A percentile compares a stretch with the other conserved stretches of the same genome.
Evolutionary conservation across 2,888 invertebrate genomes (phyloP).

Genomic region (Polietes domitor): DNA sequence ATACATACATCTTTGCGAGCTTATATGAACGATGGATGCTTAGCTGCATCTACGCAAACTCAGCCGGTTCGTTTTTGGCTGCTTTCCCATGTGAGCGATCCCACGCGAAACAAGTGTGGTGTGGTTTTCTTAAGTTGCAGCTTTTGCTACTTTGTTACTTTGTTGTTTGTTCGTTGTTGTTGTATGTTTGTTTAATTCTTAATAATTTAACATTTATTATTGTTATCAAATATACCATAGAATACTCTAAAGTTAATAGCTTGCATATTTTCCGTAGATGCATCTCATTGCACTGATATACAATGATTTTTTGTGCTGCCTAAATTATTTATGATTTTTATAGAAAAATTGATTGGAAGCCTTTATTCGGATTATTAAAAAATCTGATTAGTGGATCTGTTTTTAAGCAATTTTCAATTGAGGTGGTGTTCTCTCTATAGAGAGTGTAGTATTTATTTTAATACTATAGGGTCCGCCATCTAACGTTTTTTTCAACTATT

Average conservation of each 20-base stretch:
- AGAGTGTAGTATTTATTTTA: too few relatives aligned
- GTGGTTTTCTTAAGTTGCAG: conserved; percentile 1
- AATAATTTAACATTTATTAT: conserved; percentile 34
- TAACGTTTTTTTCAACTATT: too few relatives aligned
- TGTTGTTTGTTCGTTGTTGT: not conserved
- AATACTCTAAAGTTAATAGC: not conserved
- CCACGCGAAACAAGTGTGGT: conserved; percentile 63
- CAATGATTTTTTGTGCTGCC: too few relatives aligned
- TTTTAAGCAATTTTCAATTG: too few relatives aligned
- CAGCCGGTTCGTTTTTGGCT: conserved; percentile 3
- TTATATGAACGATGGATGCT: conserved; percentile 22
- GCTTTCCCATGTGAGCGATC: conserved; percentile 67
- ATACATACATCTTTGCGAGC: not conserved
- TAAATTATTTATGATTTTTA: too few relatives aligned
- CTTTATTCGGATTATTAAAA: too few relatives aligned
- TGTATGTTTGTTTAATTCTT: conserved; percentile 11
- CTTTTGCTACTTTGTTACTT: not conserved
- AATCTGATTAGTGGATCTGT: too few relatives aligned
- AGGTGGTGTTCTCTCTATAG: too few relatives aligned
- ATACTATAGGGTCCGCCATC: too few relatives aligned
- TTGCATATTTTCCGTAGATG: too few relatives aligned
- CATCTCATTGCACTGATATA: too few relatives aligned
- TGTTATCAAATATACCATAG: not conserved
- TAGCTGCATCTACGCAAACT: conserved; percentile 60
- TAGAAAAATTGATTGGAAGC: too few relatives aligned